Percentiles rank a stretch among this genome's conserved stretches.
Evolutionary conservation across 2,113 vertebrate species (phyloP).

Genomic region (Myotis brandtii): DNA sequence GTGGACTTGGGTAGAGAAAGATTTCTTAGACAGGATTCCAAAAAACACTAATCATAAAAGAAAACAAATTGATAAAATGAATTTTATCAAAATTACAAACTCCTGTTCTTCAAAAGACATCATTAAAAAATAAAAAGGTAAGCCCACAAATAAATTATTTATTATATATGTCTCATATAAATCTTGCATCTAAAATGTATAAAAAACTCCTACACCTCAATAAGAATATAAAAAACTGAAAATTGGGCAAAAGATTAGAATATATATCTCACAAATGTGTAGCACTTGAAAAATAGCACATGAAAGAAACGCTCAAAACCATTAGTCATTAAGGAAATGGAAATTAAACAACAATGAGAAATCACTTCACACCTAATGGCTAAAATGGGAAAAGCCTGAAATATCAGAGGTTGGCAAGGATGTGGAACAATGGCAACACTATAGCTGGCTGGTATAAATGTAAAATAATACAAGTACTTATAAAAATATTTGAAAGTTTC

Average conservation of each 20-base stretch:
- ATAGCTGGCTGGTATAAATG: background rate
- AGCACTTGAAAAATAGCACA: background rate
- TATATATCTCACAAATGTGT: conserved; percentile 4
- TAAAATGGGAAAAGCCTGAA: conserved; percentile 1
- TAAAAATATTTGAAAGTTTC: background rate
- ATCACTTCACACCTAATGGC: background rate
- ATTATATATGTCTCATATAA: background rate
- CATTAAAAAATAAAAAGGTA: conserved; percentile 5
- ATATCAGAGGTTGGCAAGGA: background rate
- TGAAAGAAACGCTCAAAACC: background rate
- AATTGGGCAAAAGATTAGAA: background rate
- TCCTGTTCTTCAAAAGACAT: conserved; percentile 6
- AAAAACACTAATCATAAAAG: background rate
- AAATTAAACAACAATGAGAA: background rate
- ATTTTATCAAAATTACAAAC: conserved; percentile 48
- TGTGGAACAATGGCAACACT: background rate
- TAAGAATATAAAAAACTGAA: background rate
- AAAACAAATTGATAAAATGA: background rate
- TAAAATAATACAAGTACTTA: background rate
- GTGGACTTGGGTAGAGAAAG: background rate
- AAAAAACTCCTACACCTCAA: background rate
- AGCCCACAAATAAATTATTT: background rate
- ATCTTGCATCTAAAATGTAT: background rate
- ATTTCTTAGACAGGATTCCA: background rate
- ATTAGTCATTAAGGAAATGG: conserved; percentile 6